These are phyloP conservation scores for Melanotaenia duboulayi DNA, from an alignment of 2,113 vertebrate species.

Conservation along the genomic window DNA sequence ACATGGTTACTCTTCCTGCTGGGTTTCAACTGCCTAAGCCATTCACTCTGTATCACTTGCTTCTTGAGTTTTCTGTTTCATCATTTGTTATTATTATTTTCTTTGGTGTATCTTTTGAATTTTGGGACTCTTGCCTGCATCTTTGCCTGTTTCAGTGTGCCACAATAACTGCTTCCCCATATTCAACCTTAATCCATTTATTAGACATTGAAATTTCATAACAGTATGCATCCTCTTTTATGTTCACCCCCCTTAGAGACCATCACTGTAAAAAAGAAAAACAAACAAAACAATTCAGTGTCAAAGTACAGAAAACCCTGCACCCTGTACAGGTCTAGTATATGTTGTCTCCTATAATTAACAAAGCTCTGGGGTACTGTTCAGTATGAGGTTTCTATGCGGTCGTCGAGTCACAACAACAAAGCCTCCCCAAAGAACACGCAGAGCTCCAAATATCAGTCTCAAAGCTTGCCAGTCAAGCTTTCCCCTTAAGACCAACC, in stretches of 20 bases:
- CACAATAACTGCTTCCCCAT: too few relatives aligned
- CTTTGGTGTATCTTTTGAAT: not conserved
- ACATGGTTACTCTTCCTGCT: too few relatives aligned
- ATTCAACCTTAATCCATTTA: too few relatives aligned
- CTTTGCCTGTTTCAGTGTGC: not conserved
- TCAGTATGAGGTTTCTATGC: slow-evolving; percentile 4
- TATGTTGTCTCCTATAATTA: slow-evolving; percentile 29
- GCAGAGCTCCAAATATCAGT: slow-evolving; percentile 21
- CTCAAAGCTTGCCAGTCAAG: slow-evolving; percentile 46
- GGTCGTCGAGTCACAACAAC: slow-evolving; percentile 37
- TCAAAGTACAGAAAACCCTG: not conserved
- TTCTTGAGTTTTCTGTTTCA: not conserved
- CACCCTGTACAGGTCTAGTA: not conserved
- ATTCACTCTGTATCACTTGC: not conserved
- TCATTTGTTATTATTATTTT: not conserved
- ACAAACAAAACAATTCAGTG: not conserved
- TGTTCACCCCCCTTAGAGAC: not conserved
- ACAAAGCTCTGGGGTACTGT: slow-evolving; percentile 30
- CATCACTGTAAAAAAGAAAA: not conserved
- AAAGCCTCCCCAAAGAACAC: slow-evolving; percentile 34
- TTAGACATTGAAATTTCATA: too few relatives aligned
- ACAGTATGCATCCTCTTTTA: not conserved
- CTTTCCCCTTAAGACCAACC: slow-evolving; percentile 25
- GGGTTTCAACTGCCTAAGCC: too few relatives aligned
- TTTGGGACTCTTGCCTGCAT: not conserved